Evolutionary conservation across 2,113 vertebrate species (phyloP), one percentile per base, ranked within the genome.

Genomic region (Gulo gulo): DNA sequence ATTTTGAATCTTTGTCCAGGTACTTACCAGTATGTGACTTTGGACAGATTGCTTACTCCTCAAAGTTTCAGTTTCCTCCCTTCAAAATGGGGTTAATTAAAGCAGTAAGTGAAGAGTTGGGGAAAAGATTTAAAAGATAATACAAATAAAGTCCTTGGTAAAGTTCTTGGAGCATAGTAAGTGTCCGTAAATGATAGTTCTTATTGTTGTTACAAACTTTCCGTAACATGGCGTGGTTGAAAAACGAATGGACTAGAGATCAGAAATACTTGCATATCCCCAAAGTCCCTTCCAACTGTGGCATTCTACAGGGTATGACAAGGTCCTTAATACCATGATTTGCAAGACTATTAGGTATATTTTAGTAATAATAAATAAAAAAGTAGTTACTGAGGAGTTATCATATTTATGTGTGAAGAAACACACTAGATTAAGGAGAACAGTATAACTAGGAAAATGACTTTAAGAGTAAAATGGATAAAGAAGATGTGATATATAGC

Each of bases 101-200:
- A 85, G 67, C 14, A 90, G 18, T 89, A 71, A 86, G 47, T 55
- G 21, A 83, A 67, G 18, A 93, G n/a, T 67, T 69, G 45, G 91
- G 50, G 39, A 45, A 95, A 76, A 92, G 65, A 87, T 95, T 91
- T 85, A 89, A 96, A 36, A 31, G 21, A 71, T 84, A 71, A 14
- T 84, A 65, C 63, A 92, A 13, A 80, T 86, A 76, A 76, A 78
- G 39, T 36, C n/a, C 45, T 95, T 79, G 85, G 57, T 50, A 91
- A 96, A 88, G n/a, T 87, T 26, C 45, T 12, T 73, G 11, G 13
- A 82, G 12, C 39, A 39, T 45, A 88, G 26, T 39, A 87, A 89
- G 24, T 78, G 18, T 87, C 47, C 79, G n/a, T 71, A 65, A 63
- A 90, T 81, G 15, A 73, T 31, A 63, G 42, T 24, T 47, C 50